Evolutionary conservation across 2,113 vertebrate genomes (phyloP), one percentile per base, ranked within the genome.

Genomic region (Malurus elegans): DNA sequence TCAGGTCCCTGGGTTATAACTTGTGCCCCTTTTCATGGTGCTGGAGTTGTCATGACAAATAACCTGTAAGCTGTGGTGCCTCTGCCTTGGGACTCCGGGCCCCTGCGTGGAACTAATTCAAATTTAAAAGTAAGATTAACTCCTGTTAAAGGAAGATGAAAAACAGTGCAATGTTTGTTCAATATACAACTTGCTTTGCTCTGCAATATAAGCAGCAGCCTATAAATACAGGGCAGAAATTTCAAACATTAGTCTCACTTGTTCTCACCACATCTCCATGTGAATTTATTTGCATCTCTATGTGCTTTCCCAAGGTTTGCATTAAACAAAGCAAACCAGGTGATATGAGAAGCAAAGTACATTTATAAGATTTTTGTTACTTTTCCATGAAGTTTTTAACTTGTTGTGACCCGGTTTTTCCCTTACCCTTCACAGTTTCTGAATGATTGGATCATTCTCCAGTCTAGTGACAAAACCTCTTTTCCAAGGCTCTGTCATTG

Each of bases 51-150:
- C 74, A 58, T 61, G 83, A 73, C 71, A 94, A 74, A 56, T 50
- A 88, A 87, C 95, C 80, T 84, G 86, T 72, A 84, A 75, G 16
- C 21, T 50, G 66, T 36, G 23, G 78, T 92, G 80, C 79, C 93
- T 85, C 12, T 94, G 93, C 79, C 62, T 78, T n/a, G 76, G 71
- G 83, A 86, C 86, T 91, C 89, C 44, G 76, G 91, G 84, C 71
- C 95, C 64, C 90, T 93, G 95, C 42, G 42, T 44, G 38, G 95
- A 95, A 94, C 94, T 86, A 96, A 97, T 93, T 95, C 93, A 92
- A 96, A 96, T 96, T 88, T 93, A 90, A 93, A 97, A 95, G 96
- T 93, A 88, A 93, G 82, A 88, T 96, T 89, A 97, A 97, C 92
- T 95, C 76, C 96, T 72, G 90, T 96, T 96, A 93, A 97, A 97